Conservation (phyloP, 2,888 invertebrate species). For the Lutraria lutraria region DNA sequence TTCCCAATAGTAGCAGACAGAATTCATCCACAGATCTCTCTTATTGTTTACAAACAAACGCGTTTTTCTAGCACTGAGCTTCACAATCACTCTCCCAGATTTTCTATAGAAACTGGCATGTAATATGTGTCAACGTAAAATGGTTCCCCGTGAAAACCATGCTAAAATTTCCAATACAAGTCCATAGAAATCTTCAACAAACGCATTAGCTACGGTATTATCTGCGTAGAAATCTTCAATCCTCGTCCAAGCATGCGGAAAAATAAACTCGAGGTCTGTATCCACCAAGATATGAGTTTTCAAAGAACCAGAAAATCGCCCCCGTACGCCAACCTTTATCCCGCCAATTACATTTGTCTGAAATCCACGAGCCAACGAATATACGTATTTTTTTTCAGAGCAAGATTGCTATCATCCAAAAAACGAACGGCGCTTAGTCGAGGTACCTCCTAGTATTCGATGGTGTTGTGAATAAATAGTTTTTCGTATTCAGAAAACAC, state of each 20-base stretch:
- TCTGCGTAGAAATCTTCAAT: slow-evolving; percentile 32
- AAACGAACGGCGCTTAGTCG: neutral
- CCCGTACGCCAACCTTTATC: neutral
- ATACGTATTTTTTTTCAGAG: neutral
- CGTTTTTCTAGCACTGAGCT: neutral
- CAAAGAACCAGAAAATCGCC: neutral
- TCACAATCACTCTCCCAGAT: slow-evolving; percentile 22
- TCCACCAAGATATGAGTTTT: neutral
- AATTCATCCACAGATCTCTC: neutral
- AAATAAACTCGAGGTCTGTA: neutral
- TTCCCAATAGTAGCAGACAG: neutral
- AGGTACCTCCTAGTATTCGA: neutral
- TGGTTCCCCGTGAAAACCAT: neutral
- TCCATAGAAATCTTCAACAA: slow-evolving; percentile 19
- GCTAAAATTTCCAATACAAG: slow-evolving; percentile 43
- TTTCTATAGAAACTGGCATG: slow-evolving; percentile 31
- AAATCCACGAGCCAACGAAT: neutral
- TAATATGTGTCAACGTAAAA: slow-evolving; percentile 32
- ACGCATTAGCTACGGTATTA: slow-evolving; percentile 21
- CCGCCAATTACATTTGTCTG: neutral
- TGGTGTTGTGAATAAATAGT: neutral
- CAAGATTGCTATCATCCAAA: neutral
- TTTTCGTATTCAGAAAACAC: neutral
- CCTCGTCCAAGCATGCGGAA: slow-evolving; percentile 29
- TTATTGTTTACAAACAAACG: slow-evolving; percentile 36